Base-by-base conservation (phyloP, 2,113 vertebrate genomes). In the Dasyurus viverrinus region DNA sequence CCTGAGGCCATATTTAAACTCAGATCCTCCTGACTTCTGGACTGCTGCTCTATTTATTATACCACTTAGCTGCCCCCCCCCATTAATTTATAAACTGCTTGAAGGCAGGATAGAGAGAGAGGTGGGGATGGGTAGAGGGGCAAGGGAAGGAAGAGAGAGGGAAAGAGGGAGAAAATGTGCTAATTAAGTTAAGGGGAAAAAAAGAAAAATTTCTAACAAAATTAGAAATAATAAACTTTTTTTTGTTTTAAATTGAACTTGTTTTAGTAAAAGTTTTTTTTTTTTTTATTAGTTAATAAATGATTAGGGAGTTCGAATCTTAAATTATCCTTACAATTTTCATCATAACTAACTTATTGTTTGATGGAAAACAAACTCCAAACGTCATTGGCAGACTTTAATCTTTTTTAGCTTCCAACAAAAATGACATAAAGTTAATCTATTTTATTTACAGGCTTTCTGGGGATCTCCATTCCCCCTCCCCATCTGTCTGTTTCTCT, bases 181-280 rank as follows among this genome's bases (percentile, higher is more conserved):
- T 84, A 84, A 76, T 76, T 76, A 76, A 84, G 7, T 1, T 84
- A 84, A 84, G n/a, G 16, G 27, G 5, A 42, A 42, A 57, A n/a
- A 76, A 76, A 92, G 2, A 42, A 54, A 91, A 48, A 48, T 48
- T 10, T 9, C 50, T 52, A 52, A 52, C 50, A 52, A 52, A 52
- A 52, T 93, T 27, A 90, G 84, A 25, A 84, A 89, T 19, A 42
- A 48, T 36, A 52, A 48, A 25, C 8, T 89, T 48, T 48, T 48
- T 3, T 48, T 94, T 94, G 25, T 54, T 92, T 91, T 97, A 92
- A 91, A 95, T 14, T 93, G 89, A 53, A 6, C 23, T 27, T 89
- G 1, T 46, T 94, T 3, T 60, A 95, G 60, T 54, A 92, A 91
- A 4, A 91, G 50, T n/a, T 53, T 54, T 48, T 48, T 8, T 3